phyloP scores from a whole-genome alignment of 2,113 vertebrate genomes.

The Eulemur macaco region DNA sequence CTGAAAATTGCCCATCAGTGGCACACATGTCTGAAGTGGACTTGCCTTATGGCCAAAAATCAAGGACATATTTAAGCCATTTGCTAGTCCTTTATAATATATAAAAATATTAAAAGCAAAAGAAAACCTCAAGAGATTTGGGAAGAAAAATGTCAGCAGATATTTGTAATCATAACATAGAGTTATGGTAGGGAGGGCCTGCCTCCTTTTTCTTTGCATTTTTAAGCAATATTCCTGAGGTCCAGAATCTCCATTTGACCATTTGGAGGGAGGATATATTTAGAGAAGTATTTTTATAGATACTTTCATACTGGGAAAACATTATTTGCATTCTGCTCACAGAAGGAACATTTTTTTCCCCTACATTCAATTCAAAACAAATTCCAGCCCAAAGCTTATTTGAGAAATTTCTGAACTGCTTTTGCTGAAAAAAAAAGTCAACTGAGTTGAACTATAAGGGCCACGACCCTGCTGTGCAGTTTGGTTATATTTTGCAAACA shows the following conservation, averaged over 20 bases:
- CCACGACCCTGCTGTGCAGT: neutral
- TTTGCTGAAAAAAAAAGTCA: neutral
- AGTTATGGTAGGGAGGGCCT: neutral
- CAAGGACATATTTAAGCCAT: neutral
- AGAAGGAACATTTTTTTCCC: neutral
- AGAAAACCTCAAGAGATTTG: neutral
- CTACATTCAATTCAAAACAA: conserved; percentile 40
- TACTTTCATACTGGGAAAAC: conserved; percentile 38
- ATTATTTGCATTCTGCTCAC: conserved; percentile 53
- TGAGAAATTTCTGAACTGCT: conserved; percentile 25
- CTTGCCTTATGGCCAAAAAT: neutral
- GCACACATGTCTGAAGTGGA: neutral
- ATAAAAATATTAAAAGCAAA: neutral
- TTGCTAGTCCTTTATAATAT: neutral
- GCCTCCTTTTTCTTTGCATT: neutral
- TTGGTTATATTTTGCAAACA: neutral
- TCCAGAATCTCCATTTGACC: neutral
- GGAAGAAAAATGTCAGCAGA: neutral
- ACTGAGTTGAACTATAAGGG: neutral
- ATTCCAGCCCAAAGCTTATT: conserved; percentile 34
- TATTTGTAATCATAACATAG: neutral
- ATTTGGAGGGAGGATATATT: conserved; percentile 62
- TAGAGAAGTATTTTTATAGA: conserved; percentile 57
- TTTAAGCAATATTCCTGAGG: neutral
- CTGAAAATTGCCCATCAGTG: neutral